These are phyloP conservation scores for Dolichotis patagonum DNA, from an alignment of 2,113 vertebrate species.

Conservation along the genomic window DNA sequence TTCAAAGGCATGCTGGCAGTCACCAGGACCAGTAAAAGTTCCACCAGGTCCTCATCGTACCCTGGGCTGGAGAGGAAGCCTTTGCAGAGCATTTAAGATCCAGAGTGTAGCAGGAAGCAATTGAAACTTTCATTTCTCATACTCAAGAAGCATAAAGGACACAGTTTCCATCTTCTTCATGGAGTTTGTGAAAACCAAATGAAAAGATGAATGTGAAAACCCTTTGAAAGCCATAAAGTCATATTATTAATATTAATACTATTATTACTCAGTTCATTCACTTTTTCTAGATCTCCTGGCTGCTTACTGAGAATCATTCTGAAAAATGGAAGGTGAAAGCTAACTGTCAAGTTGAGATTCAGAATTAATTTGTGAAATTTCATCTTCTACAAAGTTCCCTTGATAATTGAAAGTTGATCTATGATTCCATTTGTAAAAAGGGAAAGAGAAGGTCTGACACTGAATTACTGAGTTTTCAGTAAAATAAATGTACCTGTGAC, in stretches of 20 bases:
- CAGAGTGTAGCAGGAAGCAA: background rate
- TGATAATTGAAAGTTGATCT: slow-evolving; percentile 67
- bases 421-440: slow-evolving; percentile 72
- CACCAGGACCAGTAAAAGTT: background rate
- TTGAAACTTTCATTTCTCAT: background rate
- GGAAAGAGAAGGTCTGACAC: slow-evolving; percentile 32
- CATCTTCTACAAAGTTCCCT: background rate
- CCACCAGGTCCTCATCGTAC: rapidly evolving
- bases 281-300: background rate
- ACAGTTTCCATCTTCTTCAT: background rate
- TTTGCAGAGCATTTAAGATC: background rate
- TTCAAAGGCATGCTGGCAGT: background rate
- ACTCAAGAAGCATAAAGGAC: background rate
- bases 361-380: slow-evolving; percentile 39
- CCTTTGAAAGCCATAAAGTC: background rate
- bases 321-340: background rate
- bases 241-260: slow-evolving; percentile 63
- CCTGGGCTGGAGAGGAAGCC: background rate
- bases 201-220: slow-evolving; percentile 50
- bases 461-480: slow-evolving; percentile 55
- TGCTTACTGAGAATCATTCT: background rate
- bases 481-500: slow-evolving; percentile 55
- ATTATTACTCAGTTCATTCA: slow-evolving; percentile 49
- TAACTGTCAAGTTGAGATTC: slow-evolving; percentile 11
- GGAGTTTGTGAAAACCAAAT: background rate